Conservation (phyloP, 2,113 vertebrate genomes). For the Python bivittatus region DNA sequence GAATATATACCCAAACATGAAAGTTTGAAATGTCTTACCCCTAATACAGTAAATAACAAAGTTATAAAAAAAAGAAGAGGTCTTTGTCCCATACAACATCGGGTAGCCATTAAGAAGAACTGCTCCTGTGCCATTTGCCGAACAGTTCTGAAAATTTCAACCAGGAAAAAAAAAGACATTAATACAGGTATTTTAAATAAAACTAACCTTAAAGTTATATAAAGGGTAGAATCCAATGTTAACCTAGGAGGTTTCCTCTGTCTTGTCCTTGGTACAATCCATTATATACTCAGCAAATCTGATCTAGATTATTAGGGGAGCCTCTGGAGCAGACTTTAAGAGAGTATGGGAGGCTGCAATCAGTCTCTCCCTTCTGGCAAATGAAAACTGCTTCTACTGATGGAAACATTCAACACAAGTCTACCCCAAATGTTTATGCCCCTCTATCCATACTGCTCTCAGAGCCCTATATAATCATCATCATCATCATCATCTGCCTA, state of each 20-base stretch:
- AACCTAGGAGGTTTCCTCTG: neutral
- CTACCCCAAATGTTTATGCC: neutral
- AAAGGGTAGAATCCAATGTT: neutral
- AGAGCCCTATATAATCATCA: neutral
- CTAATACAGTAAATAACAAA: conserved; percentile 95
- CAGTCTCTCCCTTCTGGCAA: neutral
- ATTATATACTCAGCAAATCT: neutral
- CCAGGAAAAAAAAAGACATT: conserved; percentile 3
- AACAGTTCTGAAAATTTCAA: conserved; percentile 82
- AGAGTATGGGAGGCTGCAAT: neutral
- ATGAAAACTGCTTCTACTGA: neutral
- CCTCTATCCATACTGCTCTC: neutral
- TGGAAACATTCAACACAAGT: neutral
- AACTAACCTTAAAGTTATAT: neutral
- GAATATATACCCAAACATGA: neutral
- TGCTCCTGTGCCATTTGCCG: conserved; percentile 99
- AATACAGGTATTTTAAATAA: neutral
- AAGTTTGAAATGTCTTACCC: conserved; percentile 77
- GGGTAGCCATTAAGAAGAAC: conserved; percentile 98
- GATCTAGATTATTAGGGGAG: neutral
- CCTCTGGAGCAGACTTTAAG: neutral
- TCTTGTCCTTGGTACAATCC: neutral
- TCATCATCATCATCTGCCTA: neutral
- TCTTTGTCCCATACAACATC: conserved; percentile 98
- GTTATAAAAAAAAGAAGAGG: conserved; percentile 99